Conservation (phyloP, 2,113 vertebrate species). For the Xyrauchen texanus region DNA sequence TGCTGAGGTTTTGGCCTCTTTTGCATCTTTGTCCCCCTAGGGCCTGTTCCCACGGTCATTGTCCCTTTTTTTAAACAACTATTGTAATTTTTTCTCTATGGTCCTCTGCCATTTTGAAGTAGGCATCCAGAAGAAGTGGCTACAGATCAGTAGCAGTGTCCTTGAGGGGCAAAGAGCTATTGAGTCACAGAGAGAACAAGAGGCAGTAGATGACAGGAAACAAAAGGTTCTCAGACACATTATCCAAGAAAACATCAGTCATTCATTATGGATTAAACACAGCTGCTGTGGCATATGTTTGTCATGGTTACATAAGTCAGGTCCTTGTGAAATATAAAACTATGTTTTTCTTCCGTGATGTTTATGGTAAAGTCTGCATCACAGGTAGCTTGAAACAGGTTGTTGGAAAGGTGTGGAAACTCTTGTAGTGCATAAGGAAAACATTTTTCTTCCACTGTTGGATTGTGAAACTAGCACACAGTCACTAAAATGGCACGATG, state of each 20-base stretch:
- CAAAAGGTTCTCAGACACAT: conserved; percentile 33
- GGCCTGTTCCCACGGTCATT: conserved; percentile 36
- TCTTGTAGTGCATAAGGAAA: not conserved
- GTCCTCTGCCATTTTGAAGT: conserved; percentile 40
- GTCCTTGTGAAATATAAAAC: not conserved
- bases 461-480: no score
- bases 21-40: conserved; percentile 3
- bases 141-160: conserved; percentile 40
- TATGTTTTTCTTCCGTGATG: not conserved
- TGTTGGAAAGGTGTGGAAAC: not conserved
- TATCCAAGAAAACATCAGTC: conserved; percentile 52
- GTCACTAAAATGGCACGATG: no score
- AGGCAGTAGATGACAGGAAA: conserved; percentile 19
- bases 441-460: not conserved
- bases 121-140: conserved; percentile 45
- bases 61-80: conserved; percentile 40
- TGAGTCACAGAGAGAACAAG: conserved; percentile 10
- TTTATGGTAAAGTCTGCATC: not conserved
- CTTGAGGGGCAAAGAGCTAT: conserved; percentile 11
- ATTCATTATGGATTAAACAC: conserved; percentile 41
- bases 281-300: conserved; percentile 19
- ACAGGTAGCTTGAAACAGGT: not conserved
- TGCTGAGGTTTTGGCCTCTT: conserved; percentile 20
- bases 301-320: conserved; percentile 14
- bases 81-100: conserved; percentile 56